Evolutionary conservation across 2,797 vertebrate species (phyloP), one percentile per base, ranked within the genome.

Genomic region (Microhierax caerulescens): DNA sequence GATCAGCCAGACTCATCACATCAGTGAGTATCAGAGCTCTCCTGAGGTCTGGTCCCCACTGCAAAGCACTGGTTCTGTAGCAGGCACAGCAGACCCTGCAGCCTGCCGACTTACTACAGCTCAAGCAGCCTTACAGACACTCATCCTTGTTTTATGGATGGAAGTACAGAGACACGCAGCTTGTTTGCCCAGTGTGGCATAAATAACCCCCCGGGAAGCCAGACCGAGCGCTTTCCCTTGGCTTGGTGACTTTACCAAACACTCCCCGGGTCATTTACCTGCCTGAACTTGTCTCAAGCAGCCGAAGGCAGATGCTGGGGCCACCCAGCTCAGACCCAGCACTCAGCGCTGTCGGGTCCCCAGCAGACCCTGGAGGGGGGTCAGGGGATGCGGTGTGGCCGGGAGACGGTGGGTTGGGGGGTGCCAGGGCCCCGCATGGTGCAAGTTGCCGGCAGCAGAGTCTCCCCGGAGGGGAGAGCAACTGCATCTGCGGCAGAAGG

Each of bases 261-360:
- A 0, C 37, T 76, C 59, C 85, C 80, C 8, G 6, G 83, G 18
- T 30, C 27, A 1, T 96, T 96, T 96, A 96, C 96, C 96, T 96
- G 73, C 88, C 89, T 4, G 56, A 63, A n/a, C 54, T 63, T 12
- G 30, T 83, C 85, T 53, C 79, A 21, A 51, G 79, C 57, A n/a
- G 94, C 81, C 3, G 82, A n/a, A 59, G 50, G 79, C 17, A 24
- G 91, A 24, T 5, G 90, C 64, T 23, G 90, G 75, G 43, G 22
- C 27, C 56, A 5, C 59, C 63, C 90, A 45, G 79, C 93, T 74
- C 2, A 8, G 73, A 50, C 1, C 59, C 5, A 13, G 77, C 51
- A 0, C 61, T 89, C 50, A 5, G 57, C 4, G 10, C 89, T 8
- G 69, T 3, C 0, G 16, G 54, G 63, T 14, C 30, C 89, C 63